phyloP scores from a whole-genome alignment of 2,113 vertebrate genomes.

The Aptenodytes forsteri region DNA sequence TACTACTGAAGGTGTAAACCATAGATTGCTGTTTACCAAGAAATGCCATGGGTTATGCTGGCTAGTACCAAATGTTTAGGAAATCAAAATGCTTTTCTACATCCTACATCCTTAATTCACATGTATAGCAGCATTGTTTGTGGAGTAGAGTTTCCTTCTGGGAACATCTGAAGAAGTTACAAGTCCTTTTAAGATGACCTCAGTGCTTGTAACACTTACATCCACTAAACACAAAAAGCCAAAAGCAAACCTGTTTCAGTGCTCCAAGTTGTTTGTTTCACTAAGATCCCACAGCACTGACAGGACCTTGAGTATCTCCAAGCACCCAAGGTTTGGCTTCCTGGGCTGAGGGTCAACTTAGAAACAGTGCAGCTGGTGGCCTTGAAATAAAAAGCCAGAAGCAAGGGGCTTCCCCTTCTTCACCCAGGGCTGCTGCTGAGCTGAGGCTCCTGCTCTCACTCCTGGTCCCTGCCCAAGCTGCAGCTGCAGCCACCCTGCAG shows the following conservation, averaged over 20 bases:
- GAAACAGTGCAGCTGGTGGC: not conserved
- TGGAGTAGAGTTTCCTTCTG: not conserved
- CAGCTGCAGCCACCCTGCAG: not conserved
- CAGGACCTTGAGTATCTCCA: not conserved
- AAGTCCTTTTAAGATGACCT: not conserved
- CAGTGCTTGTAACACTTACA: not conserved
- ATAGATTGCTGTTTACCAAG: not conserved
- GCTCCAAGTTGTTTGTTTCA: not conserved
- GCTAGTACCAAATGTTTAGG: not conserved
- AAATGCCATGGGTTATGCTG: not conserved
- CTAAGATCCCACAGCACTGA: not conserved
- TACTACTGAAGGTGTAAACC: conserved; percentile 5
- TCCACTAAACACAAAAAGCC: not conserved
- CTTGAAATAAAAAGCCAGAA: not conserved
- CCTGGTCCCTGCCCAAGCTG: not conserved
- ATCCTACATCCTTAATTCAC: not conserved
- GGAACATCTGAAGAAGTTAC: not conserved
- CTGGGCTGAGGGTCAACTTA: not conserved
- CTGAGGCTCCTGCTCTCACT: not conserved
- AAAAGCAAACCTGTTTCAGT: not conserved
- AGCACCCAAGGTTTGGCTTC: not conserved
- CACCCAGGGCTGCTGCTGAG: not conserved
- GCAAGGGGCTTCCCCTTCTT: not conserved
- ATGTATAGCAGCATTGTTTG: not conserved
- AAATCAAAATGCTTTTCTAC: not conserved